Conservation (phyloP, 1,140 invertebrate species). For the Platorchestia sp. region DNA sequence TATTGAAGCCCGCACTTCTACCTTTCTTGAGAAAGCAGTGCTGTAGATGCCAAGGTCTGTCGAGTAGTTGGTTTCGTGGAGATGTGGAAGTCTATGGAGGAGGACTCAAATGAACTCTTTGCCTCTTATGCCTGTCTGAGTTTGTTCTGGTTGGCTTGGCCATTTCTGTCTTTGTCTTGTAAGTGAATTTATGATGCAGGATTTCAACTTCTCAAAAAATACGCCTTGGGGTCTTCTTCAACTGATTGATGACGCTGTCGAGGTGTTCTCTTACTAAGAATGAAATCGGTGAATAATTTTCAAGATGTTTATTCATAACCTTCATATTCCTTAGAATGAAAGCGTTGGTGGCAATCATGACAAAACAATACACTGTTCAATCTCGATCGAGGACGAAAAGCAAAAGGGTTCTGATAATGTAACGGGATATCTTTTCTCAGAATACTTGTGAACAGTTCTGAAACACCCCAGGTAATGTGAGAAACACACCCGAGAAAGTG, state of each 20-base stretch:
- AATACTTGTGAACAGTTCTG: no score
- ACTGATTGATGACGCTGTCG: not conserved
- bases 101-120: not conserved
- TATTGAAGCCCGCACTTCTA: no score
- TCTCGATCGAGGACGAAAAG: no score
- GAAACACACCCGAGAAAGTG: no score
- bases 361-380: not conserved
- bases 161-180: not conserved
- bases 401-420: no score
- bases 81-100: no score
- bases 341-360: not conserved
- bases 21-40: no score
- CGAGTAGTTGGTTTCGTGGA: no score
- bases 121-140: not conserved
- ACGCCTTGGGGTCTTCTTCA: not conserved
- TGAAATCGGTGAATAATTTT: not conserved
- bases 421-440: no score
- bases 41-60: no score
- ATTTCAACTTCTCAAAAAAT: not conserved
- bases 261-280: not conserved
- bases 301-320: not conserved
- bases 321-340: not conserved
- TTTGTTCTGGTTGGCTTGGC: not conserved
- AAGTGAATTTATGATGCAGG: not conserved
- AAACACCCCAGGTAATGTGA: no score